A percentile compares a stretch with the other conserved stretches of the same genome.
These are phyloP conservation scores for Cephus spinipes DNA, from an alignment of 2,888 invertebrate genomes.

Conservation along the genomic window DNA sequence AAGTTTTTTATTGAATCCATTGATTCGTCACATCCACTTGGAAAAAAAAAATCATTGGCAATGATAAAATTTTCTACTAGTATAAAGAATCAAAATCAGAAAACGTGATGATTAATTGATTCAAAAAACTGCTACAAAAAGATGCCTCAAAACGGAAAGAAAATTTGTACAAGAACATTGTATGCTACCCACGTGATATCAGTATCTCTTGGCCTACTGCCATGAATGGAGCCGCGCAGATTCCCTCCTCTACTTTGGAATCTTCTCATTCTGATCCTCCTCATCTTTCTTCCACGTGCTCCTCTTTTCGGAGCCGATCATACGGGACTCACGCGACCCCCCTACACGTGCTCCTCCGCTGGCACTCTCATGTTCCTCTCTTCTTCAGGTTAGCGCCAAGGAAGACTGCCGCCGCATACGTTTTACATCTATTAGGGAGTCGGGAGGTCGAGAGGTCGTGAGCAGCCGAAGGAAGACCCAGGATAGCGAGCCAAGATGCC, in stretches of 20 bases:
- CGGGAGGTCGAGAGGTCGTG: not conserved
- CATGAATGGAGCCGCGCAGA: not conserved
- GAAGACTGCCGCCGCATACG: constrained; percentile 23
- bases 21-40: too few species aligned
- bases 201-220: not conserved
- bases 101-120: not conserved
- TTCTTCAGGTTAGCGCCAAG: not conserved
- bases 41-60: too few species aligned
- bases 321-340: not conserved
- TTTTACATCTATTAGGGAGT: constrained; percentile 32
- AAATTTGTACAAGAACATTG: not conserved
- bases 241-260: not conserved
- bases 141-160: not conserved
- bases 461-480: not conserved
- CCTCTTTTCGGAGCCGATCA: not conserved
- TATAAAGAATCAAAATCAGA: not conserved
- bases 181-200: not conserved
- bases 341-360: not conserved
- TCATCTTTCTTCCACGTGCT: not conserved
- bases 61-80: too few species aligned
- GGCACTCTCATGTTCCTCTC: not conserved
- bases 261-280: not conserved
- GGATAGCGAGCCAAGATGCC: not conserved
- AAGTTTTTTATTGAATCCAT: too few species aligned
- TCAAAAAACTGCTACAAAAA: too few species aligned